Percentiles rank a stretch among this genome's conserved stretches.
phyloP scores from a whole-genome alignment of 2,888 invertebrate genomes.

The Cinara cedri region DNA sequence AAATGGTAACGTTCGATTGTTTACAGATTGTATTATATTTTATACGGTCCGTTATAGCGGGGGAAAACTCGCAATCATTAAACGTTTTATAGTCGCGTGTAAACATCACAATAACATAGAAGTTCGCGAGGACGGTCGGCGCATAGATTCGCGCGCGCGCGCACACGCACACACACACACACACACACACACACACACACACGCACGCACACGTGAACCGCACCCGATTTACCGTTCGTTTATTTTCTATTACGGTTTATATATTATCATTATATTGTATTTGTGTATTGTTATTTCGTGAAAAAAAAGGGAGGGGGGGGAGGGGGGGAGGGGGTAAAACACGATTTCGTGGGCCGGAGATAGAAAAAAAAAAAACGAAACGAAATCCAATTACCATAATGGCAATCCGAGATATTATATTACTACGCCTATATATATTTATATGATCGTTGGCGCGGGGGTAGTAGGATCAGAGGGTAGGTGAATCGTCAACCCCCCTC shows the following conservation, averaged over 20 bases:
- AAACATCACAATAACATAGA: no score
- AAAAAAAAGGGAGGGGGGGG: neutral
- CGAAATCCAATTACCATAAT: conserved; percentile 46
- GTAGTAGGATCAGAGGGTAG: neutral
- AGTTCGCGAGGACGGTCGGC: no score
- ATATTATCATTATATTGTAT: neutral
- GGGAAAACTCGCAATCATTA: no score
- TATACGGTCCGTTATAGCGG: no score
- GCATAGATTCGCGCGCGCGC: no score
- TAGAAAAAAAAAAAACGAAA: neutral
- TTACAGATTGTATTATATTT: no score
- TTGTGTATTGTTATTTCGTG: neutral
- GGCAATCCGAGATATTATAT: neutral
- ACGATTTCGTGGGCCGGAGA: neutral
- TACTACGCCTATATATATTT: neutral
- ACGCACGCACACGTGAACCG: no score
- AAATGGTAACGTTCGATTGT: no score
- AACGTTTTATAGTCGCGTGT: no score
- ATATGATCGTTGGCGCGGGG: conserved; percentile 15
- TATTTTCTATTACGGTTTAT: neutral
- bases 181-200: no score
- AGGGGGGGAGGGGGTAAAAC: neutral
- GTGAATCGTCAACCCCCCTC: conserved; percentile 32
- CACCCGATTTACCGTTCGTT: conserved; percentile 1
- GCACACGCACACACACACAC: no score